Conservation (phyloP, 2,888 invertebrate species). For the Dasysyrphus albostriatus region DNA sequence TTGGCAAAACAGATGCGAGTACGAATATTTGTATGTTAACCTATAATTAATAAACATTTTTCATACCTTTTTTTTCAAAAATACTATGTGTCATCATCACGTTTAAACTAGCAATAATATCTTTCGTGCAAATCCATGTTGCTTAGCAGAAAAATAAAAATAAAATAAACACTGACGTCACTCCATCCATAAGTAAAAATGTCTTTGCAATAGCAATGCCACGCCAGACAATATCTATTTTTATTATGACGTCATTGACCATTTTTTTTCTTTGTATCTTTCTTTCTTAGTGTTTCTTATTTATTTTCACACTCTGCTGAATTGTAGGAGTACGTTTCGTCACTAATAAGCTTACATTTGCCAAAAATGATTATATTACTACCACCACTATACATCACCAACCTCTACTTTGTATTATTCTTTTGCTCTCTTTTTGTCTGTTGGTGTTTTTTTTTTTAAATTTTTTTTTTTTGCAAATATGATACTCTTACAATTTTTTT, state of each 20-base stretch:
- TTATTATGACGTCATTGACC: conserved; percentile 25
- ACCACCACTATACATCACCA: background rate
- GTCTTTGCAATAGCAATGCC: conserved; percentile 39
- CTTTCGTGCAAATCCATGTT: conserved; percentile 19
- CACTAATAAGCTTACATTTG: conserved; percentile 29
- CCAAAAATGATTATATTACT: conserved; percentile 2
- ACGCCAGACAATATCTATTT: conserved; percentile 47
- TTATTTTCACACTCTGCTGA: conserved; percentile 2
- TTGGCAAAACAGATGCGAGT: too few species aligned
- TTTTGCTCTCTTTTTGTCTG: conserved; percentile 10
- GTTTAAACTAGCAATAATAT: background rate
- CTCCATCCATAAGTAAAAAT: conserved; percentile 33
- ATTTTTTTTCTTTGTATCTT: background rate
- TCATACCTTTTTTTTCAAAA: background rate
- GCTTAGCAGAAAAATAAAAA: conserved; percentile 6
- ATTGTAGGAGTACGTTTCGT: conserved; percentile 7
- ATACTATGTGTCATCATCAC: conserved; percentile 17
- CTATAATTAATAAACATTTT: too few species aligned
- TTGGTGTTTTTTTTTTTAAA: background rate
- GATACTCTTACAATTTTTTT: conserved; percentile 46
- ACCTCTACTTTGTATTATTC: background rate
- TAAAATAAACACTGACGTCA: conserved; percentile 57
- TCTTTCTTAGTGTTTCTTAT: conserved; percentile 10
- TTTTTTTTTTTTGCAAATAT: conserved; percentile 18
- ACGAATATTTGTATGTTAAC: too few species aligned